phyloP scores from a whole-genome alignment of 2,113 vertebrate genomes.

The Nyctereutes procyonoides region DNA sequence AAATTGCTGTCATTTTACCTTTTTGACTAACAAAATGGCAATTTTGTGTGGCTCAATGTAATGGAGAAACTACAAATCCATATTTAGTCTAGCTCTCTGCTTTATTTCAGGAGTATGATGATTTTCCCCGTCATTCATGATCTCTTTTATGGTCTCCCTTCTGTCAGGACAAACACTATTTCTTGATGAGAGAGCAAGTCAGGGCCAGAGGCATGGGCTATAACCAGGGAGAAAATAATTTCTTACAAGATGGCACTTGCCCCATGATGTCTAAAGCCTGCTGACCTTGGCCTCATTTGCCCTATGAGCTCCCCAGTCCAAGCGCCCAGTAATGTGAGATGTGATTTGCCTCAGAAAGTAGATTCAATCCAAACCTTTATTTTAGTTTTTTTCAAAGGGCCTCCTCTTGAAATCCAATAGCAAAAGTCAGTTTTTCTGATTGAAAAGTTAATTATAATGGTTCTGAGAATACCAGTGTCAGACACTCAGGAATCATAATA shows the following conservation, averaged over 20 bases:
- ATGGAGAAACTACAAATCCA: not conserved
- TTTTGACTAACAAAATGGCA: not conserved
- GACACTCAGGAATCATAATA: slow-evolving; percentile 22
- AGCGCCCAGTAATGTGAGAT: not conserved
- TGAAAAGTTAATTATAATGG: slow-evolving; percentile 25
- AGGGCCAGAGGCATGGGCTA: not conserved
- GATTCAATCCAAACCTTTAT: not conserved
- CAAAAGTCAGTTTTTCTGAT: not conserved
- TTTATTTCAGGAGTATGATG: not conserved
- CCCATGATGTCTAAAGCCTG: not conserved
- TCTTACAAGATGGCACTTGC: not conserved
- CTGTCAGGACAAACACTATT: not conserved
- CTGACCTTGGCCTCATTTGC: not conserved
- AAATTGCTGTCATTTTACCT: not conserved
- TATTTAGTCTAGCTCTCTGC: not conserved
- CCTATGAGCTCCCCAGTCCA: not conserved
- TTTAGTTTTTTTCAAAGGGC: not conserved
- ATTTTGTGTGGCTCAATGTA: not conserved
- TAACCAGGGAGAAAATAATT: not conserved
- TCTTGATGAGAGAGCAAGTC: not conserved
- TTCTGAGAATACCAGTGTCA: not conserved
- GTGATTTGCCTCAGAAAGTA: slow-evolving; percentile 3
- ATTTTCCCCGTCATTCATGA: not conserved
- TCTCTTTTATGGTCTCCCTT: not conserved
- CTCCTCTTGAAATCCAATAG: slow-evolving; percentile 3